Evolutionary conservation across 2,113 vertebrate species (phyloP).

Genomic region (Tretioscincus oriximinensis): DNA sequence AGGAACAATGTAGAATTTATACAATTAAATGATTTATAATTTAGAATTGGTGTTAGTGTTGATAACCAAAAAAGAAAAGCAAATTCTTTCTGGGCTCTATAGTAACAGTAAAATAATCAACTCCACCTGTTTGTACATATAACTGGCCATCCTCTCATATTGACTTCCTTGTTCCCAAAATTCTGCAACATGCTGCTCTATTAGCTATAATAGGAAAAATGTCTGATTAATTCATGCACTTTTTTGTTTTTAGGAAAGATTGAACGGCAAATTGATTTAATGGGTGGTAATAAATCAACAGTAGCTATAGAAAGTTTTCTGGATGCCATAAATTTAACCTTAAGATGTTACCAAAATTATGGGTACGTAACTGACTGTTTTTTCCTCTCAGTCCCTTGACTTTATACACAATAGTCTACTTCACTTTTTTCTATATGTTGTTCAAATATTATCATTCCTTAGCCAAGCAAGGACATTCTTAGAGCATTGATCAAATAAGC

Average conservation of each 20-base stretch:
- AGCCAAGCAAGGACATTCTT: background rate
- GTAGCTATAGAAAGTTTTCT: slow-evolving; percentile 67
- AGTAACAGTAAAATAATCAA: no score
- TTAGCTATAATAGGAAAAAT: background rate
- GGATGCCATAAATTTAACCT: slow-evolving; percentile 73
- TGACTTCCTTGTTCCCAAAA: background rate
- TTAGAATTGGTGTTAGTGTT: no score
- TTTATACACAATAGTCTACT: background rate
- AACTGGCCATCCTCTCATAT: background rate
- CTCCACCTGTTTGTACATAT: background rate
- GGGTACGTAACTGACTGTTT: slow-evolving; percentile 68
- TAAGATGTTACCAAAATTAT: slow-evolving; percentile 74
- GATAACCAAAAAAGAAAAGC: no score
- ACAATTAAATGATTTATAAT: no score
- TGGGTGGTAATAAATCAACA: slow-evolving; percentile 51
- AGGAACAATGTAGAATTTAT: no score
- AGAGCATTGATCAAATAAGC: background rate
- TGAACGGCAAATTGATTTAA: slow-evolving; percentile 66
- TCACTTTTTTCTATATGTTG: background rate
- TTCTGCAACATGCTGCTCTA: background rate
- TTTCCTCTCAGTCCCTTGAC: background rate
- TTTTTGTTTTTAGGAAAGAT: slow-evolving; percentile 73
- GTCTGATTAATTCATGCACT: slow-evolving; percentile 11
- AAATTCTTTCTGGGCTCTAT: no score
- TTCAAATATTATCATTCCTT: background rate